phyloP scores from a whole-genome alignment of 2,113 vertebrate genomes.

The Mugil cephalus region DNA sequence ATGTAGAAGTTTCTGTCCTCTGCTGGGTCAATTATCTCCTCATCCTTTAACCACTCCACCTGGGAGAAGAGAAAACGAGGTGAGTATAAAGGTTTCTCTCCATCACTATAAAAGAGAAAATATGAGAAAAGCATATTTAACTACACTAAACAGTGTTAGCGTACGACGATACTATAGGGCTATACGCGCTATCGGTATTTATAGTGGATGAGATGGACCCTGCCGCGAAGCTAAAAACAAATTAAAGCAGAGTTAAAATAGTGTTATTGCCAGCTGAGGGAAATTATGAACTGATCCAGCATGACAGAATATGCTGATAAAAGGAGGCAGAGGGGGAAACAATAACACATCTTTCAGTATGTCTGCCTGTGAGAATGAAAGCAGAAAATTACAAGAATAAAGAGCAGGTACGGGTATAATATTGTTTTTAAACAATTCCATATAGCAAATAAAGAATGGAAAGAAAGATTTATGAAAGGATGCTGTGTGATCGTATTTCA shows the following conservation, averaged over 20 bases:
- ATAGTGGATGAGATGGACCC: background rate
- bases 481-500: slow-evolving; percentile 16
- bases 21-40: slow-evolving; percentile 93
- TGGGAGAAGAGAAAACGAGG: slow-evolving; percentile 51
- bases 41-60: slow-evolving; percentile 97
- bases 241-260: slow-evolving; percentile 8
- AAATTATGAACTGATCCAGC: slow-evolving; percentile 8
- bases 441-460: slow-evolving; percentile 7
- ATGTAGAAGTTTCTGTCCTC: slow-evolving; percentile 97
- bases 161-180: background rate
- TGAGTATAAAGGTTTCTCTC: background rate
- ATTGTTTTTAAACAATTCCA: slow-evolving; percentile 30
- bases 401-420: slow-evolving; percentile 3
- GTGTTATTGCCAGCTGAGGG: background rate
- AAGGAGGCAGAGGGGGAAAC: background rate
- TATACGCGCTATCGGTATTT: background rate
- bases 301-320: background rate
- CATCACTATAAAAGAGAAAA: background rate
- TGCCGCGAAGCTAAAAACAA: background rate
- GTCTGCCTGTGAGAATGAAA: slow-evolving; percentile 7
- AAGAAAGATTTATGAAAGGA: background rate
- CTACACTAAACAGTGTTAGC: background rate
- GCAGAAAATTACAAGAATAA: background rate
- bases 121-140: background rate
- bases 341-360: no score